Conservation (phyloP, 2,888 invertebrate genomes). For the Dastarcus helophoroides region DNA sequence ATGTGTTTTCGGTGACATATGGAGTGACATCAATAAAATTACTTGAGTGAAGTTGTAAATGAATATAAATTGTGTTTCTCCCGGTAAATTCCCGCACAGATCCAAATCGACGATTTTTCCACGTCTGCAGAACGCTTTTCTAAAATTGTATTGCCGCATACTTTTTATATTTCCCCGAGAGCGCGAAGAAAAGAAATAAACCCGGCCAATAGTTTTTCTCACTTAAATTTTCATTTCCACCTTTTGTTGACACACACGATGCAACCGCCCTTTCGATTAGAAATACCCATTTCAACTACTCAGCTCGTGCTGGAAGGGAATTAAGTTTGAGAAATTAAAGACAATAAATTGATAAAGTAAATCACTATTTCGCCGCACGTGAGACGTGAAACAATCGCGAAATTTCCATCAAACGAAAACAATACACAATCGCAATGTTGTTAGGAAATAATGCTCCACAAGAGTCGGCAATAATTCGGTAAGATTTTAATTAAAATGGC, state of each 20-base stretch:
- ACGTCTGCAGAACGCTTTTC: constrained; percentile 8
- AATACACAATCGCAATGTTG: constrained; percentile 25
- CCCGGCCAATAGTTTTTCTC: neutral
- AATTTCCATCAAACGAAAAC: constrained; percentile 27
- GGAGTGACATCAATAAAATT: constrained; percentile 12
- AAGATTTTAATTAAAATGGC: constrained; percentile 28
- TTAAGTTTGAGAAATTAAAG: too few relatives aligned
- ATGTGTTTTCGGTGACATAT: constrained; percentile 9
- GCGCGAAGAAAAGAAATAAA: neutral
- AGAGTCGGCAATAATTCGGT: constrained; percentile 24
- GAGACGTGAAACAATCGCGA: constrained; percentile 12
- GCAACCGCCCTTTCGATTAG: too few relatives aligned
- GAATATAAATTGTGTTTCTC: constrained; percentile 11
- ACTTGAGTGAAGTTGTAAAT: constrained; percentile 11
- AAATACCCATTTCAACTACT: too few relatives aligned
- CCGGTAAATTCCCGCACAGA: constrained; percentile 3
- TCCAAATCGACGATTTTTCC: constrained; percentile 10
- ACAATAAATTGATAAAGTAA: constrained; percentile 15
- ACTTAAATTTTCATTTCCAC: too few relatives aligned
- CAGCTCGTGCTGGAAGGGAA: too few relatives aligned
- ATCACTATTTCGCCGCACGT: too few relatives aligned
- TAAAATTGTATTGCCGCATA: constrained; percentile 7
- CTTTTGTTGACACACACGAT: too few relatives aligned
- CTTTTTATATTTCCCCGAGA: constrained; percentile 3
- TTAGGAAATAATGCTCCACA: constrained; percentile 20